Conservation (phyloP, 2,113 vertebrate species). For the Rhineura floridana region DNA sequence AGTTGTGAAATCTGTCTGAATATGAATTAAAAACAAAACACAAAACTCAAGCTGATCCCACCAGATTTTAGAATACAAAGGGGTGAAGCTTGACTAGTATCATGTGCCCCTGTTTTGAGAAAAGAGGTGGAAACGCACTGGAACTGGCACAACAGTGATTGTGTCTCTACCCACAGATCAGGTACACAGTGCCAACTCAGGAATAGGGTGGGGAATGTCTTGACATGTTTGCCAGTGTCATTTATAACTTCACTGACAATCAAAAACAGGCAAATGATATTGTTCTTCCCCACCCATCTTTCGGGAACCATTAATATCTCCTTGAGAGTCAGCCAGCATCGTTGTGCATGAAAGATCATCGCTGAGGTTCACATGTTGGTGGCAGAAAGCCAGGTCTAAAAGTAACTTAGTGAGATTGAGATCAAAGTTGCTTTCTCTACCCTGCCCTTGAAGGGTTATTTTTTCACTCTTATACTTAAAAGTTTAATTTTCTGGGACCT, state of each 20-base stretch:
- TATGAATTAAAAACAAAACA: too few relatives aligned
- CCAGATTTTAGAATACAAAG: too few relatives aligned
- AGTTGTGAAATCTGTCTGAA: too few relatives aligned
- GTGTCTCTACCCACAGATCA: neutral
- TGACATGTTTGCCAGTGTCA: neutral
- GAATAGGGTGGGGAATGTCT: neutral
- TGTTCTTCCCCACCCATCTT: neutral
- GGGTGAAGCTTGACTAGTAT: too few relatives aligned
- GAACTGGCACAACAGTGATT: neutral
- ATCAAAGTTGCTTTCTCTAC: conserved; percentile 11
- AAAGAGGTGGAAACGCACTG: too few relatives aligned
- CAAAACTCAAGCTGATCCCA: too few relatives aligned
- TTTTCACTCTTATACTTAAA: neutral
- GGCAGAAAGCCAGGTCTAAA: conserved; percentile 24
- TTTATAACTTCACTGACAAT: neutral
- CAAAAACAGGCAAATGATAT: neutral
- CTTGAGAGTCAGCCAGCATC: neutral
- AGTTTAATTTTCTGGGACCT: neutral
- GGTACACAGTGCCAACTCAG: too few relatives aligned
- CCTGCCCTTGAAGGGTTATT: neutral
- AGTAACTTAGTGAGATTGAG: conserved; percentile 20
- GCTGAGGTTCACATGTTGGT: conserved; percentile 10
- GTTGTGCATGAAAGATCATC: conserved; percentile 11
- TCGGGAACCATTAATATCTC: conserved; percentile 1
- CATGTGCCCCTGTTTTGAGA: too few relatives aligned